These are phyloP conservation scores for Pangasius djambal DNA, from an alignment of 2,797 vertebrate genomes.

Conservation along the genomic window DNA sequence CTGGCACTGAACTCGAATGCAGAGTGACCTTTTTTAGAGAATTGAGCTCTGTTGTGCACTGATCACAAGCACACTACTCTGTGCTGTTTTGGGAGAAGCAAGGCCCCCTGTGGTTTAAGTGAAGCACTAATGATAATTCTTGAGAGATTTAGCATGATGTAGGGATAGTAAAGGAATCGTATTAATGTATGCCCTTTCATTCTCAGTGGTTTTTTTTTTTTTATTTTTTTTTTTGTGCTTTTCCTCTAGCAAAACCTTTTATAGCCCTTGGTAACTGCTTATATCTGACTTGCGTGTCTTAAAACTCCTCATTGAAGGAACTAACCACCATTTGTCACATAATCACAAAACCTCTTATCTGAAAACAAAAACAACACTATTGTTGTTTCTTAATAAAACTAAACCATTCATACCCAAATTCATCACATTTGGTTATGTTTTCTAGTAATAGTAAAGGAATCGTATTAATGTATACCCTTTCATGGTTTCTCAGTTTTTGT, in stretches of 20 bases:
- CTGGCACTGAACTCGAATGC: background rate
- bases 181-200: background rate
- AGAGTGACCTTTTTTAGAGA: background rate
- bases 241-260: background rate
- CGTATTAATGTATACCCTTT: too few species aligned
- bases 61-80: background rate
- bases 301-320: background rate
- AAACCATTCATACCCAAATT: background rate
- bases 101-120: background rate
- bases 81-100: background rate
- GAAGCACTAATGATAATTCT: background rate
- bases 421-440: background rate
- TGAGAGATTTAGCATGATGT: background rate
- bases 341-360: background rate
- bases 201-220: background rate
- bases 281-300: background rate
- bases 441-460: background rate
- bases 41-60: background rate
- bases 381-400: background rate
- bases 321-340: background rate
- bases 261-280: background rate
- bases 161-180: background rate
- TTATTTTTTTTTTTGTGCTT: background rate
- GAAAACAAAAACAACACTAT: background rate
- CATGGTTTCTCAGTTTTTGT: too few species aligned